Conservation (phyloP, 2,113 vertebrate species). For the Hucho hucho region DNA sequence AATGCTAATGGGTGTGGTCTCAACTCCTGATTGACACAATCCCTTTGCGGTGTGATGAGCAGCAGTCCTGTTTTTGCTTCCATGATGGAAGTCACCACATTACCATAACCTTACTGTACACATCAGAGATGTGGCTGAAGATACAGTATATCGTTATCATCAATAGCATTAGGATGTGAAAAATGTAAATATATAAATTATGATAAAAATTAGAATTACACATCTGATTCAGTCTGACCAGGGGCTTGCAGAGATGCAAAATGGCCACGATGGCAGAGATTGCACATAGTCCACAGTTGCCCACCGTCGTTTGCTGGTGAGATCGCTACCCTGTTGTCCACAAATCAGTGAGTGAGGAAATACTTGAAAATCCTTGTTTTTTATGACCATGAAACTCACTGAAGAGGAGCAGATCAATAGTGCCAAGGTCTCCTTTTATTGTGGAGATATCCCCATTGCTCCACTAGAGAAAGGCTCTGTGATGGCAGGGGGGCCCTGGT, state of each 20-base stretch:
- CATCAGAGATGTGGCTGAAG: neutral
- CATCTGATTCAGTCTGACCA: slow-evolving; percentile 5
- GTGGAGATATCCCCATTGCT: neutral
- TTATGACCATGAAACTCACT: slow-evolving; percentile 7
- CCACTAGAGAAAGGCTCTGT: neutral
- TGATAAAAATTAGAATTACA: slow-evolving; percentile 25
- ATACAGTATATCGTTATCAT: neutral
- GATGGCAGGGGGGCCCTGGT: too few relatives aligned
- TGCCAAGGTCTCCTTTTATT: neutral
- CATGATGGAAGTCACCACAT: neutral
- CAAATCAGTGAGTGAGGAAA: slow-evolving; percentile 67
- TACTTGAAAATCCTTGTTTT: slow-evolving; percentile 3
- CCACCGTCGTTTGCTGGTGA: slow-evolving; percentile 79
- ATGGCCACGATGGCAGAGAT: slow-evolving; percentile 11
- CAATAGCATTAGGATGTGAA: slow-evolving; percentile 1
- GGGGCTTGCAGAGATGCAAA: slow-evolving; percentile 30
- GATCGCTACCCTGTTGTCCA: slow-evolving; percentile 87
- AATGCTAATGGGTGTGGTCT: slow-evolving; percentile 3
- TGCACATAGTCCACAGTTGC: slow-evolving; percentile 36
- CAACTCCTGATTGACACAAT: neutral
- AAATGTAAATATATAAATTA: slow-evolving; percentile 31
- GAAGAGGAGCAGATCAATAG: neutral
- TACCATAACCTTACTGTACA: neutral
- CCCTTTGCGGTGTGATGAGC: neutral
- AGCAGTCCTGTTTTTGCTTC: neutral